phyloP scores from a whole-genome alignment of 2,797 vertebrate genomes.

The Enteromius fasciolatus region DNA sequence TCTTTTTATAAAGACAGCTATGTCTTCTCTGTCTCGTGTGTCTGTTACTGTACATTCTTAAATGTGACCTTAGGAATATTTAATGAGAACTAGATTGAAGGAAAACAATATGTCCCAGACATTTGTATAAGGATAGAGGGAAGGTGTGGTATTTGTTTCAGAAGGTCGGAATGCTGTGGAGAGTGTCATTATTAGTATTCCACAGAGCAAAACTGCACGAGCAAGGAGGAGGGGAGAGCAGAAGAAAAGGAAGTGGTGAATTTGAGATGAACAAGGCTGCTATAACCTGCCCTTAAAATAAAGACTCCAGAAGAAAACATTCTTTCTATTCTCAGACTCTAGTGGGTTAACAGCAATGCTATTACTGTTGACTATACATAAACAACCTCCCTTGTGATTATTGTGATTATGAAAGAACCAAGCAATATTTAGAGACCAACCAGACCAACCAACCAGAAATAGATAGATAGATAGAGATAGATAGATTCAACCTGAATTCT shows the following conservation, averaged over 20 bases:
- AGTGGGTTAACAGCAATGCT: neutral
- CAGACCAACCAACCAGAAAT: too few relatives aligned
- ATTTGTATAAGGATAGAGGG: neutral
- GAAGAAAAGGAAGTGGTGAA: neutral
- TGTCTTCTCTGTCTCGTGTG: neutral
- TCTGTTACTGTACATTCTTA: neutral
- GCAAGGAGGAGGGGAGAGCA: neutral
- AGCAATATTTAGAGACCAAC: neutral
- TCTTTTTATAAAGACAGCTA: neutral
- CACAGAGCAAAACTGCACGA: constrained; percentile 3
- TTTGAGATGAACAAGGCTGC: constrained; percentile 13
- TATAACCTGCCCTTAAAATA: neutral
- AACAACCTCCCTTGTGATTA: neutral
- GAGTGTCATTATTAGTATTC: constrained; percentile 27
- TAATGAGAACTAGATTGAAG: constrained; percentile 6
- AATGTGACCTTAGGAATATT: constrained; percentile 28
- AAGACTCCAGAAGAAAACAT: neutral
- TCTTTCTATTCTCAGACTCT: neutral
- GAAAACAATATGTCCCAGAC: constrained; percentile 3
- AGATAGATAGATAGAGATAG: too few relatives aligned
- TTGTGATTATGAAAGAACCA: neutral
- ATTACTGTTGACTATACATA: neutral
- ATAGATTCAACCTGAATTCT: too few relatives aligned
- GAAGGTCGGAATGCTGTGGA: constrained; percentile 20
- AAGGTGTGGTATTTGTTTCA: constrained; percentile 38